Base-by-base conservation (phyloP, 2,113 vertebrate species). In the Colinus virginianus region DNA sequence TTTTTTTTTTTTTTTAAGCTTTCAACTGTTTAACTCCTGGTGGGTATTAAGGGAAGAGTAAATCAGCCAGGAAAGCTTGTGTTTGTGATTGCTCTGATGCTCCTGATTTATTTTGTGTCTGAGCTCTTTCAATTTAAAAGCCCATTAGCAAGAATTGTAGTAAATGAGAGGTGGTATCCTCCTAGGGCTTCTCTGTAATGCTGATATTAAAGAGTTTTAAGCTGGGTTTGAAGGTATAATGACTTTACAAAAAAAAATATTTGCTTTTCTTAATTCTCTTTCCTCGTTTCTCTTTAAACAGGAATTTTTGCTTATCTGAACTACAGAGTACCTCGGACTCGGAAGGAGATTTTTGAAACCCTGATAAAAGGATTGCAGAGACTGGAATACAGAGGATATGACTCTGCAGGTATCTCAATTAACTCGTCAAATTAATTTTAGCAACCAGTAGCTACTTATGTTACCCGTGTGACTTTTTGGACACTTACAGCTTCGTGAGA, bases 241-340 rank as follows among this genome's bases (percentile, higher is more conserved):
- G 40, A 69, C 42, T 66, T 43, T 70, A 64, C 89, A 94, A 42
- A 2, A 28, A 64, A 30, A 45, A 14, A 49, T 4, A 14, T 15
- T 20, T 59, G 5, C 16, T 63, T 67, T 34, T 84, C 40, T 30
- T 51, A 5, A 1, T 3, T 4, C 6, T 8, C 8, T 5, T 84
- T 71, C 78, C 26, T 18, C 23, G 67, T 64, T 55, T 77, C 32
- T 91, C 75, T 82, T 91, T 56, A 51, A 77, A 94, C 92, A 99
- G 99, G 99, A 96, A 99, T 99, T 97, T 99, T 99, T 93, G 99
- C 99, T 93, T 99, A 99, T 98, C 98, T 99, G 87, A 99, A 99
- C 97, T 99, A 99, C 96, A 98, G 95, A 98, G 99, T 99, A 66
- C 98, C 99, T 87, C 98, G 98, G 63, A 99, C 99, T 30, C 98